Base-by-base conservation (phyloP, 2,797 vertebrate genomes). In the Lophotriccus pileatus region DNA sequence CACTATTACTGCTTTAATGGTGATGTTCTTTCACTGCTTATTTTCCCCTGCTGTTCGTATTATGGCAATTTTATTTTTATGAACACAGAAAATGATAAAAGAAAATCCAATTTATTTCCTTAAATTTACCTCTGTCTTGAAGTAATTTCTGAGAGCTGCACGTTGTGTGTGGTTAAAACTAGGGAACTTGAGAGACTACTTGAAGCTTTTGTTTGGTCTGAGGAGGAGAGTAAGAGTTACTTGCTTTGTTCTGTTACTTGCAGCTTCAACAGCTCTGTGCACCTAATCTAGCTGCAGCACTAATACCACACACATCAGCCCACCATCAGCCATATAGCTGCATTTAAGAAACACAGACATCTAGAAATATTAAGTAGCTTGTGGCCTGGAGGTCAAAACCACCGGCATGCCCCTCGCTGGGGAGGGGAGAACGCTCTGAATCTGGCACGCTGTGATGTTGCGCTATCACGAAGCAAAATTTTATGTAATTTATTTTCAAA, bases 181-280 rank as follows among this genome's bases (percentile, higher is more conserved):
- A 79, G 41, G 91, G 77, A 89, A 92, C 47, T 58, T 84, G 78
- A 47, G 79, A 81, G 69, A 77, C 88, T 93, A 58, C 70, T 91
- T 84, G 66, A 95, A 91, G 72, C 20, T 79, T 91, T 92, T 91
- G 62, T 84, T 77, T 94, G 68, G 41, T 69, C 78, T 93, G 78
- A 91, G 78, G 43, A 79, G 44, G 21, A 74, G 34, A 67, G 39
- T 81, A 67, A 69, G 66, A 89, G 73, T 87, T 92, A 60, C 56
- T 77, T 83, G 66, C 67, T 93, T 79, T 94, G 58, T 85, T 63
- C 43, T 81, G 49, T 87, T 73, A 66, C 28, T 80, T 77, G 69
- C 52, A 87, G 49, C 44, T 74, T 82, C 46, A 62, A 53, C 44
- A 91, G 36, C 37, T 79, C 86, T 77, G 49, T 10, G 15, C 36